Evolutionary conservation across 2,797 vertebrate species (phyloP).

Genomic region (Alca torda): DNA sequence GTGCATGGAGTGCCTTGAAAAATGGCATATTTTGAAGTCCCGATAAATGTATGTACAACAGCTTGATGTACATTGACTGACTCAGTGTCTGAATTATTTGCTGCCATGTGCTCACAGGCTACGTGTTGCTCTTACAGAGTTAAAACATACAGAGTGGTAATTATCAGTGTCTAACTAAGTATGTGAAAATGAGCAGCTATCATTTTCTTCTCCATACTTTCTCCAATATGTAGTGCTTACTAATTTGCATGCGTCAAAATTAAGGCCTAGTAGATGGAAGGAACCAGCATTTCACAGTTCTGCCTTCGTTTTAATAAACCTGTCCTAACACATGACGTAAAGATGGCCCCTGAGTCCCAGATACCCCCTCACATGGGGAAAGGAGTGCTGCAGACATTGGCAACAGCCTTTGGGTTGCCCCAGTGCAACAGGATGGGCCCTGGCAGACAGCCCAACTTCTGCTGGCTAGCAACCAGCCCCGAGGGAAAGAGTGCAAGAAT

Average conservation of each 20-base stretch:
- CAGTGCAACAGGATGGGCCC: background rate
- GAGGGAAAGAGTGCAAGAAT: background rate
- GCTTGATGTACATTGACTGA: background rate
- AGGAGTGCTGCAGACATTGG: background rate
- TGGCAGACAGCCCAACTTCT: background rate
- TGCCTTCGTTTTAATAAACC: background rate
- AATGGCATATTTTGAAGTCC: background rate
- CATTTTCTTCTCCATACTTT: constrained; percentile 55
- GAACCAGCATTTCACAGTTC: background rate
- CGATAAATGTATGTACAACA: background rate
- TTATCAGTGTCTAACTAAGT: constrained; percentile 36
- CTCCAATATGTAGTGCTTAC: constrained; percentile 13
- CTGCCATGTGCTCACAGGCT: background rate
- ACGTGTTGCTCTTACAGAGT: background rate
- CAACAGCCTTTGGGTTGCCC: background rate
- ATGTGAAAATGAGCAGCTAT: constrained; percentile 29
- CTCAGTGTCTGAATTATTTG: constrained; percentile 10
- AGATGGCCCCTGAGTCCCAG: accelerated
- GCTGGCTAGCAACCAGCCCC: background rate
- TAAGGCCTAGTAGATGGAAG: background rate
- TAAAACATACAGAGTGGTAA: constrained; percentile 9
- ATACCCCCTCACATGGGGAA: background rate
- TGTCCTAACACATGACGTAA: accelerated
- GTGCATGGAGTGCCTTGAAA: background rate
- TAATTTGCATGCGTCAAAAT: background rate